Conservation (phyloP, 2,113 vertebrate genomes). For the Sula dactylatra region DNA sequence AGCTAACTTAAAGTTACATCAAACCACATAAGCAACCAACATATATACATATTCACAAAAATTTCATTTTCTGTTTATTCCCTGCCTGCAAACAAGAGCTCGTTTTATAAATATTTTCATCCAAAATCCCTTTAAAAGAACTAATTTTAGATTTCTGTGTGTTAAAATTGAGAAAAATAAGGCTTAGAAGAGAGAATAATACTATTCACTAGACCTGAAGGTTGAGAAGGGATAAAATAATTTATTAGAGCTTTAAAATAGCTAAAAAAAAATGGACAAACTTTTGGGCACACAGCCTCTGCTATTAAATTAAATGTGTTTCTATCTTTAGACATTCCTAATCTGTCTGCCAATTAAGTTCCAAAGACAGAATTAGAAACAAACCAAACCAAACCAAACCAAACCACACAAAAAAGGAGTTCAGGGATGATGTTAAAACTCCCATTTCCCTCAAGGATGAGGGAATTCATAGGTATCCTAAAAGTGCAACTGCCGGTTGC, state of each 20-base stretch:
- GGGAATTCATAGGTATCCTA: neutral
- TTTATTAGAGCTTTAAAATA: neutral
- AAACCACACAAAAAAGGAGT: neutral
- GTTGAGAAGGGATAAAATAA: neutral
- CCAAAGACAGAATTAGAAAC: neutral
- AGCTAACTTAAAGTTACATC: neutral
- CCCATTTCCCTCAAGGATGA: neutral
- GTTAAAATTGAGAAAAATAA: neutral
- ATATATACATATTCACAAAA: neutral
- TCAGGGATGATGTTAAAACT: neutral
- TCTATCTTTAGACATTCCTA: neutral
- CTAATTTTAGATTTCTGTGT: neutral
- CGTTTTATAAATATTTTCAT: neutral
- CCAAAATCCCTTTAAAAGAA: neutral
- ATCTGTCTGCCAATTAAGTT: neutral
- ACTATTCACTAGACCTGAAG: neutral
- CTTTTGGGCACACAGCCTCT: neutral
- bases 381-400: neutral
- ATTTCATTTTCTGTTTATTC: neutral
- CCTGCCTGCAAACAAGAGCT: neutral
- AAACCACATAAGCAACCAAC: neutral
- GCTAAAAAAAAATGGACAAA: neutral
- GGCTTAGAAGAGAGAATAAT: neutral
- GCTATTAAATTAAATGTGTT: neutral
- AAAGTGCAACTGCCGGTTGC: neutral